phyloP scores from a whole-genome alignment of 2,113 vertebrate genomes.

The Pelobates fuscus region DNA sequence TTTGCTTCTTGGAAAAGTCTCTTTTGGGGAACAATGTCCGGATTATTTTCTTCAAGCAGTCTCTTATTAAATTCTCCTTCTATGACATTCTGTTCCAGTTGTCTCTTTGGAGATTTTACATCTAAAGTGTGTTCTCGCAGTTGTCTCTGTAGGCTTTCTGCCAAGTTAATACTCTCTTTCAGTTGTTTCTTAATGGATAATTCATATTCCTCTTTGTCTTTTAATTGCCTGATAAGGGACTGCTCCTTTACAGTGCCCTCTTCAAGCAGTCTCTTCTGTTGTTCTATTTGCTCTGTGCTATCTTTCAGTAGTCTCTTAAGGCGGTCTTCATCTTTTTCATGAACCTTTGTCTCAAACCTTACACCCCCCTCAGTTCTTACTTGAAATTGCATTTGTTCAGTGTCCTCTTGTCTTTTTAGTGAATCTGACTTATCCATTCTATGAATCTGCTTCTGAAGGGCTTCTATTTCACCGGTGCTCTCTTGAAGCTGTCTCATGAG shows the following conservation, averaged over 20 bases:
- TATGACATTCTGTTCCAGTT: background rate
- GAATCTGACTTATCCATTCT: background rate
- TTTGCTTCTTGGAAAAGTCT: background rate
- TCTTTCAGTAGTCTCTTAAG: background rate
- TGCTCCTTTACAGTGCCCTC: slow-evolving; percentile 8
- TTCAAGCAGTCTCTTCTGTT: slow-evolving; percentile 4
- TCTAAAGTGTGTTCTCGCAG: slow-evolving; percentile 13
- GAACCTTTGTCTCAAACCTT: background rate
- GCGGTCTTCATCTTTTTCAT: background rate
- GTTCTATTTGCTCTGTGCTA: slow-evolving; percentile 8
- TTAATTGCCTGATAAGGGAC: background rate
- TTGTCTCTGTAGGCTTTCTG: slow-evolving; percentile 27
- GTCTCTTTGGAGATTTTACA: slow-evolving; percentile 14
- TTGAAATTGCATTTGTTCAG: background rate
- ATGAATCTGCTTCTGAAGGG: slow-evolving; percentile 8
- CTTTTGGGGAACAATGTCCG: background rate
- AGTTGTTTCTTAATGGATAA: slow-evolving; percentile 12
- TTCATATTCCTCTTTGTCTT: slow-evolving; percentile 23
- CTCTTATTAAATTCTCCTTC: slow-evolving; percentile 2
- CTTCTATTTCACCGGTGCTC: slow-evolving; percentile 6
- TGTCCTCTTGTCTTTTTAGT: background rate
- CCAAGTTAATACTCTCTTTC: slow-evolving; percentile 3
- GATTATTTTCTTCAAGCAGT: slow-evolving; percentile 19
- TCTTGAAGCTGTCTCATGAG: slow-evolving; percentile 21
- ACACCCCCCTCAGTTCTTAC: background rate